A percentile compares a stretch with the other conserved stretches of the same genome.
Evolutionary conservation across 2,797 vertebrate species (phyloP).

Genomic region (Microtus californicus): DNA sequence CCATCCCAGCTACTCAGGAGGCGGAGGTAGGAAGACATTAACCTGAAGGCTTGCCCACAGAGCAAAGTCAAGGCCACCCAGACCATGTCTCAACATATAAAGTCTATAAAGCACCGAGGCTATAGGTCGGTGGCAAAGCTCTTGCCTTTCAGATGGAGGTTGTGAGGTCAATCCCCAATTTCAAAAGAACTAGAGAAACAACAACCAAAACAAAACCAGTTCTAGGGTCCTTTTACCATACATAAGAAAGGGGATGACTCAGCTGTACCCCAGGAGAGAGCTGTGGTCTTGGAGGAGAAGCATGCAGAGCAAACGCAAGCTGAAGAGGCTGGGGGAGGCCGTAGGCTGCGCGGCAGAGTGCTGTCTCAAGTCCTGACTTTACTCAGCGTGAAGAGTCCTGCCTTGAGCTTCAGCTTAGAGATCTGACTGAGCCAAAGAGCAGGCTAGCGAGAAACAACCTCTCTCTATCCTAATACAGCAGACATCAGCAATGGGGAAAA

Average conservation of each 20-base stretch:
- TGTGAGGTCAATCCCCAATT: background rate
- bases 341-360: background rate
- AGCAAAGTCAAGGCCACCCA: background rate
- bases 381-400: background rate
- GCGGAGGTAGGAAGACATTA: background rate
- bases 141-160: background rate
- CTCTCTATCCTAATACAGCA: background rate
- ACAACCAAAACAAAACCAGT: background rate
- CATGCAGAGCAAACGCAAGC: background rate
- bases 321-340: background rate
- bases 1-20: too few relatives aligned
- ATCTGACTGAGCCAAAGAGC: background rate
- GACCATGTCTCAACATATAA: background rate
- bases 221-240: background rate
- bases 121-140: background rate
- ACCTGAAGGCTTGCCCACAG: background rate
- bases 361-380: constrained; percentile 1
- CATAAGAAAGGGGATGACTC: background rate
- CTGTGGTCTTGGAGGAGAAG: background rate
- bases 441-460: background rate
- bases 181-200: background rate
- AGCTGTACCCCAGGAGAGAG: background rate
- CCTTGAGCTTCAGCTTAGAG: background rate
- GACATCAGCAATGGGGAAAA: background rate
- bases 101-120: background rate